A percentile compares a stretch with the other conserved stretches of the same genome.
phyloP scores from a whole-genome alignment of 2,888 invertebrate genomes.

The Synanthedon andrenaeformis region DNA sequence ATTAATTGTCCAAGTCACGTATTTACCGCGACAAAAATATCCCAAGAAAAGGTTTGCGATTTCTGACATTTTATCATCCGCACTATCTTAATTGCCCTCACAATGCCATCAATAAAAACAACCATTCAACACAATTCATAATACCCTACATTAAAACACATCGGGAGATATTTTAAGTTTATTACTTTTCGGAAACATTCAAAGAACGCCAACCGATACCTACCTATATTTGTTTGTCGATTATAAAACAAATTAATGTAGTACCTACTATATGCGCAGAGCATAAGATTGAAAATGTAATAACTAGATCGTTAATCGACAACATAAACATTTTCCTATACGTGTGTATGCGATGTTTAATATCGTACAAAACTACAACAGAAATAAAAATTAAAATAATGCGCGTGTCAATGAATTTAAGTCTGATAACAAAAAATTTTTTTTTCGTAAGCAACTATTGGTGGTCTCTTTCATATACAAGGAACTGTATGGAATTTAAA shows the following conservation, averaged over 20 bases:
- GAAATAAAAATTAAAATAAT: slow-evolving; percentile 20
- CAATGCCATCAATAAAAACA: slow-evolving; percentile 3
- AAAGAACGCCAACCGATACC: slow-evolving; percentile 15
- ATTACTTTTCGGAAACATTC: slow-evolving; percentile 21
- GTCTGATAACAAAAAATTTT: slow-evolving; percentile 51
- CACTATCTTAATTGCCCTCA: slow-evolving; percentile 2
- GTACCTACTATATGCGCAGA: not conserved
- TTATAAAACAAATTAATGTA: not conserved
- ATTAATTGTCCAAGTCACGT: not conserved
- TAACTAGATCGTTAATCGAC: not conserved
- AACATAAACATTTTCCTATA: slow-evolving; percentile 3
- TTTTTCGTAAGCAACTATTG: slow-evolving; percentile 39
- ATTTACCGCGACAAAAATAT: not conserved
- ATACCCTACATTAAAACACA: slow-evolving; percentile 20
- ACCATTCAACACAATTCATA: slow-evolving; percentile 5
- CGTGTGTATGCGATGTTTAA: slow-evolving; percentile 13
- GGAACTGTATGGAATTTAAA: too few relatives aligned
- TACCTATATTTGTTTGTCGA: not conserved
- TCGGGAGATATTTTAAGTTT: slow-evolving; percentile 14
- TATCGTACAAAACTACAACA: slow-evolving; percentile 12
- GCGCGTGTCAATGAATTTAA: slow-evolving; percentile 42
- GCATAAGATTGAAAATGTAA: not conserved
- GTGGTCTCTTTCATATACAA: slow-evolving; percentile 20
- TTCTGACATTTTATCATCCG: not conserved
- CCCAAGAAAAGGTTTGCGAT: not conserved